Evolutionary conservation across 2,797 vertebrate genomes (phyloP).

Genomic region (Hydrolagus colliei): DNA sequence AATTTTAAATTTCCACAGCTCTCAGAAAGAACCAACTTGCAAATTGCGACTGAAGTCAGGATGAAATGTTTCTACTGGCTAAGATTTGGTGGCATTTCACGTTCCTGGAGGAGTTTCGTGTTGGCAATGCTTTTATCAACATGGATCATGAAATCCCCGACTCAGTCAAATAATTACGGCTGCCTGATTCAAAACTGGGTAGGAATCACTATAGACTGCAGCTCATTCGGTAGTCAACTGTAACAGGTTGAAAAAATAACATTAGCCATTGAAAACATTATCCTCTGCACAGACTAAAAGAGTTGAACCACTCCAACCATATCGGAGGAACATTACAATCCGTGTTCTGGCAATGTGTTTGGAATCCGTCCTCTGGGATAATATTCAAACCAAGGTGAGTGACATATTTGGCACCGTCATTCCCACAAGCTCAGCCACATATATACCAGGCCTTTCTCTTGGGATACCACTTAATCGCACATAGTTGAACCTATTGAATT

Average conservation of each 20-base stretch:
- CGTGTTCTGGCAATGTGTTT: background rate
- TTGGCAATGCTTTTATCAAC: too few species aligned
- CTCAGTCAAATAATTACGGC: too few species aligned
- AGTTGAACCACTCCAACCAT: background rate
- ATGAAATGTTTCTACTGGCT: too few species aligned
- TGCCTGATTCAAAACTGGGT: background rate
- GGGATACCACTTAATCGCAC: slow-evolving; percentile 9
- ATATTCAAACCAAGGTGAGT: background rate
- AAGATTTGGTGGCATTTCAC: too few species aligned
- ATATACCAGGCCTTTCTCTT: background rate
- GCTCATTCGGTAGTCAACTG: background rate
- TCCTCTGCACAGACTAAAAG: background rate
- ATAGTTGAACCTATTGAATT: slow-evolving; percentile 15
- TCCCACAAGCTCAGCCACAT: background rate
- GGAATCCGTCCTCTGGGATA: background rate
- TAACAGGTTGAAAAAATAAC: background rate
- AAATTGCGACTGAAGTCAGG: too few species aligned
- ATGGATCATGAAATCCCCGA: too few species aligned
- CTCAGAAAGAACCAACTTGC: too few species aligned
- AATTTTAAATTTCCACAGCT: too few species aligned
- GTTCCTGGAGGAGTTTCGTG: too few species aligned
- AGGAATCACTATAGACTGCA: background rate
- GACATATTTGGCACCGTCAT: background rate
- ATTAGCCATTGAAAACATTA: background rate
- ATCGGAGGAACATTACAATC: background rate